Conservation (phyloP, 2,113 vertebrate species). For the Triplophysa dalaica region DNA sequence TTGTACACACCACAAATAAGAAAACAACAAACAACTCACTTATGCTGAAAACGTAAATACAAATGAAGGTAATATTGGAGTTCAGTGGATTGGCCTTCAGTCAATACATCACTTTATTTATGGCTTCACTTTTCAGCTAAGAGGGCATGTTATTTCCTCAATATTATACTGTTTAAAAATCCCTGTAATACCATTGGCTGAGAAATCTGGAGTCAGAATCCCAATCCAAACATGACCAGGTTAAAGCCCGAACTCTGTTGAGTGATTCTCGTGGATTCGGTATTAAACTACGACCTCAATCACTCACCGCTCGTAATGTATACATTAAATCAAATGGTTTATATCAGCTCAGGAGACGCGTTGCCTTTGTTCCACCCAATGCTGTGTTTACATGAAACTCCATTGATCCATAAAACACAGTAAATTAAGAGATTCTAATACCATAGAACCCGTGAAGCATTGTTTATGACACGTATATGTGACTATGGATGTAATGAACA, state of each 20-base stretch:
- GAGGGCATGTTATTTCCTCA: conserved; percentile 30
- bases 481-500: conserved; percentile 10
- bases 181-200: conserved; percentile 16
- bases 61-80: neutral
- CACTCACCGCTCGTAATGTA: conserved; percentile 44
- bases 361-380: conserved; percentile 32
- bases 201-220: conserved; percentile 30
- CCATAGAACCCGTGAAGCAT: conserved; percentile 34
- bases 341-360: conserved; percentile 21
- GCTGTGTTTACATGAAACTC: conserved; percentile 44
- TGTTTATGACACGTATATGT: conserved; percentile 47
- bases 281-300: conserved; percentile 43
- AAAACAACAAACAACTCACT: neutral
- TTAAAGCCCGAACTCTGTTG: conserved; percentile 35
- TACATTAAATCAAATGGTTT: conserved; percentile 44
- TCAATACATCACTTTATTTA: conserved; percentile 22
- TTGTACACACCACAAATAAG: neutral
- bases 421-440: conserved; percentile 44
- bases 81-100: neutral
- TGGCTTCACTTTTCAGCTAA: conserved; percentile 28
- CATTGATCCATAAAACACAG: conserved; percentile 40
- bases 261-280: conserved; percentile 23
- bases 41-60: too few relatives aligned
- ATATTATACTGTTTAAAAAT: conserved; percentile 42
- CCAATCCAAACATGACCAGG: conserved; percentile 43